Evolutionary conservation across 1,140 invertebrate species (phyloP), one percentile per base, ranked within the genome.

Genomic region (Batillaria attramentaria): DNA sequence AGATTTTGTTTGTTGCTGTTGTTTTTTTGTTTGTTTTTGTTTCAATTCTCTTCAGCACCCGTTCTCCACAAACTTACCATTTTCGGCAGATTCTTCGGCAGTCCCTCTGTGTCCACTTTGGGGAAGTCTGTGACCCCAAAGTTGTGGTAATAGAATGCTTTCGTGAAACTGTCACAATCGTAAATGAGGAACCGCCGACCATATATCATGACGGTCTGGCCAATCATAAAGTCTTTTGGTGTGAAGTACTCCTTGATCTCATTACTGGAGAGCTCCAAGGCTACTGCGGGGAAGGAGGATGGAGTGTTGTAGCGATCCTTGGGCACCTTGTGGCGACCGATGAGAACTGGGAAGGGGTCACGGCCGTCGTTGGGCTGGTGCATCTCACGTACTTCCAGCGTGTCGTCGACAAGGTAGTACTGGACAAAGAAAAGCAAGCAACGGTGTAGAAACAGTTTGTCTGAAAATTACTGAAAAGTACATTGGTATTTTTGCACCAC

Each of bases 331-430:
- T 93, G 95, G 89, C 94, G 94, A 83, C 94, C 94, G 50, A 97
- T 91, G 1, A 97, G 89, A 74, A 95, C 88, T 31, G 94, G 93
- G 88, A 94, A 94, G 1, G 95, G 94, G 90, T 96, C 95, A 79
- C 94, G 92, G 0, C 95, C 95, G 81, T 93, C 93, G 87, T 94
- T 94, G 13, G 92, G 91, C 74, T 92, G 92, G 78, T 94, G 93
- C 24, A 95, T 91, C 89, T 96, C 95, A 83, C 94, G 93, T 10
- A 97, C 91, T 79, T 95, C 93, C 69, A 97, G 92, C 0, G 94
- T 95, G 86, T 97, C 95, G 88, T 97, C 95, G 65, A 93, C 93
- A 20, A 97, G 90, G 88, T 95, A 96, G 89, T 96, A 97, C 85
- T 94, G 88, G 76, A 96, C 89, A 72, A 73, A 57, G 79, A 70